phyloP scores from a whole-genome alignment of 1,140 invertebrate species.

The Anoplolepis gracilipes region DNA sequence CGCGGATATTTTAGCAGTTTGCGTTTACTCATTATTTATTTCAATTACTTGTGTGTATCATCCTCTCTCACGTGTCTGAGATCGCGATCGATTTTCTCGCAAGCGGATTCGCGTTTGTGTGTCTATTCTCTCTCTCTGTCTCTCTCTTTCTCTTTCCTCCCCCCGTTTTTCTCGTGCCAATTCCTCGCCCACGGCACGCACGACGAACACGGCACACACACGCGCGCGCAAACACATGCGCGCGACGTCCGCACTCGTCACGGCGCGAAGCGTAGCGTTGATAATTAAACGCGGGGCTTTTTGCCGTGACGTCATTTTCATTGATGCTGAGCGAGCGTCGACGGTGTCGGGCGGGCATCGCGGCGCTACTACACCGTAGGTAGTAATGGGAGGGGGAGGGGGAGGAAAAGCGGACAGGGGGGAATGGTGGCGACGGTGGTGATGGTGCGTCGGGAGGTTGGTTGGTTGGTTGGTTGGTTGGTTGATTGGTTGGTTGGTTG shows the following conservation, averaged over 20 bases:
- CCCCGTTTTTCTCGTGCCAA: not conserved
- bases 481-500: conserved; percentile 56
- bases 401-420: conserved; percentile 41
- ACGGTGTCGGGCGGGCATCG: conserved; percentile 59
- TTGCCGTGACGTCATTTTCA: conserved; percentile 86
- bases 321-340: conserved; percentile 81
- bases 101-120: not conserved
- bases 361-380: conserved; percentile 46
- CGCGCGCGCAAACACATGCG: not conserved
- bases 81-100: conserved; percentile 12
- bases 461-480: too few species aligned
- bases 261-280: conserved; percentile 75
- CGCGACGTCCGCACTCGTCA: conserved; percentile 12
- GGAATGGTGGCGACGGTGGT: conserved; percentile 59
- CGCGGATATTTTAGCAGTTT: too few species aligned
- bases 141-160: not conserved
- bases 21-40: too few species aligned
- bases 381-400: conserved; percentile 18
- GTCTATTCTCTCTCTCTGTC: not conserved
- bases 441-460: conserved; percentile 69
- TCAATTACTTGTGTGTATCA: too few species aligned
- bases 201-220: not conserved
- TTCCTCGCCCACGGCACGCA: not conserved
- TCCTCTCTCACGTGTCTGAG: not conserved
- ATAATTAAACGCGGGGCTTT: conserved; percentile 83